Evolutionary conservation across 2,797 vertebrate genomes (phyloP).

Genomic region (Sebastes itinus): DNA sequence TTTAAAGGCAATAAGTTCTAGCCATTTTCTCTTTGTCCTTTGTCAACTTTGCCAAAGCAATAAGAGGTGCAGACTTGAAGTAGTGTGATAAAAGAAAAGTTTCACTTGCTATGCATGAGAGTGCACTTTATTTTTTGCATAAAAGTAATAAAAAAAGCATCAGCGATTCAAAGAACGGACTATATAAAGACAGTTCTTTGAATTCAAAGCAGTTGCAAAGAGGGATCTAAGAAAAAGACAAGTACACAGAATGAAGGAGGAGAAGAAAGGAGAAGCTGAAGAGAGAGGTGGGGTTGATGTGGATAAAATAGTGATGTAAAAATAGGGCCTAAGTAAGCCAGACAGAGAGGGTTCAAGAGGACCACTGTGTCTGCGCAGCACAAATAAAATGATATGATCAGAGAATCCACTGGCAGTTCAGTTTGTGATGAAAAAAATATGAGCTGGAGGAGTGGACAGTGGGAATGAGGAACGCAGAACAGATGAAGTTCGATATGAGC

Average conservation of each 20-base stretch:
- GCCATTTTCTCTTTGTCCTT: not conserved
- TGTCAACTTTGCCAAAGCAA: conserved; percentile 20
- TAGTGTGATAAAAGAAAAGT: conserved; percentile 6
- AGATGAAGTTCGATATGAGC: conserved; percentile 1
- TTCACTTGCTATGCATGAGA: conserved; percentile 14
- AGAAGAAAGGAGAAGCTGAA: conserved; percentile 7
- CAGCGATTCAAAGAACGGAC: conserved; percentile 10
- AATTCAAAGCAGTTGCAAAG: conserved; percentile 23
- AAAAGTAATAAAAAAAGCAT: conserved; percentile 13
- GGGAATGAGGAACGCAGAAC: not conserved
- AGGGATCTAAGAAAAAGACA: not conserved
- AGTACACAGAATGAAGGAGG: conserved; percentile 8
- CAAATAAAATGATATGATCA: conserved; percentile 36
- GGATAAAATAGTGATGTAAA: conserved; percentile 25
- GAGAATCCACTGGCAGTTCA: conserved; percentile 16
- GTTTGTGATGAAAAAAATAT: conserved; percentile 28
- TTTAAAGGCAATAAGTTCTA: not conserved
- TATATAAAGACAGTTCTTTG: conserved; percentile 11
- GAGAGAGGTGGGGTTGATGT: not conserved
- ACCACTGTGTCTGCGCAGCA: not conserved
- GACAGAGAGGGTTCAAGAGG: not conserved
- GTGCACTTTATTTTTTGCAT: conserved; percentile 20
- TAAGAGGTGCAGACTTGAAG: conserved; percentile 4
- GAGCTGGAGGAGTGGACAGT: conserved; percentile 19
- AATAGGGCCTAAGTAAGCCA: not conserved